Base-by-base conservation (phyloP, 2,797 vertebrate genomes). In the Sphenopsis melanotis region DNA sequence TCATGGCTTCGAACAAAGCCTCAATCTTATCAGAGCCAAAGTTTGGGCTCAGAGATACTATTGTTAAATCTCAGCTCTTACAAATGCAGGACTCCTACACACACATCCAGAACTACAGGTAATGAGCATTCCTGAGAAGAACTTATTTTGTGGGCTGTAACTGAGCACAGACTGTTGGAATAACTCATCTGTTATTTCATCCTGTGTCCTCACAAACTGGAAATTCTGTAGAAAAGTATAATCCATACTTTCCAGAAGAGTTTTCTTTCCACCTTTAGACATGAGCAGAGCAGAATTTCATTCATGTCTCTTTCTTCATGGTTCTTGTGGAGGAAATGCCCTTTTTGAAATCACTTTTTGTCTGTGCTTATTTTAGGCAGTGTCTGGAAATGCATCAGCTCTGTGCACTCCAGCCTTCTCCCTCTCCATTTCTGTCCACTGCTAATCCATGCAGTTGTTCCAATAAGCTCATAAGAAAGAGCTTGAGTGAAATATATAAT, bases 41-140 rank as follows among this genome's bases (percentile, higher is more conserved):
- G 96, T 99, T 99, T 93, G 98, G 97, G 6, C 97, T 99, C 23
- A 98, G 99, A 63, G 99, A 99, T 92, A 99, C 98, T 64, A 98
- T 99, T 29, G 98, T 99, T 94, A 98, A 93, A 91, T 99, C 98
- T 92, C 98, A 98, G 90, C 98, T 99, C 29, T 83, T 98, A 42
- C 99, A 98, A 94, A 99, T 98, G 78, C 99, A 99, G 96, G 98
- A 98, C 6, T 92, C 97, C 29, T 99, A 99, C 97, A 99, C 98
- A 9, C 97, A 98, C 78, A 97, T 98, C 90, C 98, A 98, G 95
- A 95, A 97, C 95, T 99, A 98, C 98, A 99, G 98, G 99, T 99
- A 97, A 65, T 11, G 36, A 15, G 46, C 16, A 3, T 32, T 88
- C 76, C 80, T 36, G 41, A 49, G 47, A 44, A 50, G 37, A 50